Percentiles rank a stretch among this genome's conserved stretches.
Conservation (phyloP, 2,888 invertebrate species). For the Theretra japonica region DNA sequence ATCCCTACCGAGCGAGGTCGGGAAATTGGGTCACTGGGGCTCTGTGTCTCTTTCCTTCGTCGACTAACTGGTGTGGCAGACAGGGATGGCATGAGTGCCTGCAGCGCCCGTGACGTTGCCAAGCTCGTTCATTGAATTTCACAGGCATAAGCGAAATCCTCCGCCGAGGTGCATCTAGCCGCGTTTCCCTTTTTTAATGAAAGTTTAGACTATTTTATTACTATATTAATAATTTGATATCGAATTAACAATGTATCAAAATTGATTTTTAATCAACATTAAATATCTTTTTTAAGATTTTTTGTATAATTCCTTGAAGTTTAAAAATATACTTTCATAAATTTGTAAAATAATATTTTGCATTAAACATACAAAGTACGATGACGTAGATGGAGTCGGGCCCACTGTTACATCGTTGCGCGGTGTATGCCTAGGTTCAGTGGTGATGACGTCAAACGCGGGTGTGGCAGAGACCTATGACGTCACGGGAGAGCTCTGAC, state of each 20-base stretch:
- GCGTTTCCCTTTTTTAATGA: neutral
- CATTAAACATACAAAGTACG: neutral
- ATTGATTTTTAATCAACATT: too few species aligned
- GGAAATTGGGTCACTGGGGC: constrained; percentile 78
- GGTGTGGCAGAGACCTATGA: constrained; percentile 79
- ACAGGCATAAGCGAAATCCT: constrained; percentile 60
- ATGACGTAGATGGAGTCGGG: neutral
- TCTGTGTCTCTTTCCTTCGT: constrained; percentile 58
- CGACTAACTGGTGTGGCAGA: constrained; percentile 42
- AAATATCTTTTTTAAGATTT: too few species aligned
- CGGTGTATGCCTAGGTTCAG: constrained; percentile 44
- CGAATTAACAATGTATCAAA: too few species aligned
- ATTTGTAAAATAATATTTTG: neutral
- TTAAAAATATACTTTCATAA: neutral
- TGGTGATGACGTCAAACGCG: constrained; percentile 77
- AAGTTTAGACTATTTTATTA: neutral
- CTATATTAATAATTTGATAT: too few species aligned
- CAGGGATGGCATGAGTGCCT: constrained; percentile 60
- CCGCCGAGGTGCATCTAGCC: constrained; percentile 59
- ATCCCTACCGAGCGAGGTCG: constrained; percentile 80
- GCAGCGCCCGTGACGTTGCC: constrained; percentile 74
- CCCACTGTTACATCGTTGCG: constrained; percentile 1
- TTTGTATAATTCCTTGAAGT: neutral
- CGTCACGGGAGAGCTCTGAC: constrained; percentile 82
- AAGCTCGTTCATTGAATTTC: constrained; percentile 80